A percentile compares a stretch with the other conserved stretches of the same genome.
phyloP scores from a whole-genome alignment of 2,888 invertebrate genomes.

The Pterobdella sp. region DNA sequence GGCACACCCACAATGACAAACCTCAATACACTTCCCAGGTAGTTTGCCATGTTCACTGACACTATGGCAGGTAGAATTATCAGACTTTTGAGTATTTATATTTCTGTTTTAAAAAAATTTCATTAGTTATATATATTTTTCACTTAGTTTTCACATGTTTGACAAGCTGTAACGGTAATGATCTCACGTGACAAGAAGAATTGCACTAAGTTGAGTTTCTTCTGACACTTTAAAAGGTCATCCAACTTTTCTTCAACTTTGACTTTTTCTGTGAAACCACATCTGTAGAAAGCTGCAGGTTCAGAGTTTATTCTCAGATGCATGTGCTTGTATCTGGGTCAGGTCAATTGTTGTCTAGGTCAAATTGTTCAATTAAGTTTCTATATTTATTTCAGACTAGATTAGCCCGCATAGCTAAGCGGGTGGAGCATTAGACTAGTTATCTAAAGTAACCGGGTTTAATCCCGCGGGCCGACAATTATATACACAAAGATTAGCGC shows the following conservation, averaged over 20 bases:
- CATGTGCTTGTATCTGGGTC: conserved; percentile 55
- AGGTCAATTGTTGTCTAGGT: neutral
- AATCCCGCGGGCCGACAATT: too few species aligned
- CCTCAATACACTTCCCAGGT: conserved; percentile 57
- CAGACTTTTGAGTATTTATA: neutral
- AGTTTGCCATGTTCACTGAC: conserved; percentile 53
- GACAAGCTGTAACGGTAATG: too few species aligned
- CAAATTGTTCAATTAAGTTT: neutral
- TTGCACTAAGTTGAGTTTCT: conserved; percentile 40
- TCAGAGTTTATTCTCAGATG: conserved; percentile 54
- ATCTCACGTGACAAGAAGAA: conserved; percentile 29
- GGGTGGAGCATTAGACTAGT: too few species aligned
- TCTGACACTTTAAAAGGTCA: conserved; percentile 51
- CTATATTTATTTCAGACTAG: too few species aligned
- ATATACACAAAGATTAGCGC: too few species aligned
- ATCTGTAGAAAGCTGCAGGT: conserved; percentile 53
- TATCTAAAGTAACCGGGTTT: too few species aligned
- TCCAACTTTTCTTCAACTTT: conserved; percentile 47
- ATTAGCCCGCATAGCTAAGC: too few species aligned
- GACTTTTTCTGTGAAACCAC: conserved; percentile 48
- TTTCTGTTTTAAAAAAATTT: neutral
- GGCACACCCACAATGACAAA: conserved; percentile 57
- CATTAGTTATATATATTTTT: too few species aligned
- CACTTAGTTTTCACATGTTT: too few species aligned
- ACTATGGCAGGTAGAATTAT: conserved; percentile 44